Evolutionary conservation across 2,797 vertebrate genomes (phyloP).

Genomic region (Malurus splendens): DNA sequence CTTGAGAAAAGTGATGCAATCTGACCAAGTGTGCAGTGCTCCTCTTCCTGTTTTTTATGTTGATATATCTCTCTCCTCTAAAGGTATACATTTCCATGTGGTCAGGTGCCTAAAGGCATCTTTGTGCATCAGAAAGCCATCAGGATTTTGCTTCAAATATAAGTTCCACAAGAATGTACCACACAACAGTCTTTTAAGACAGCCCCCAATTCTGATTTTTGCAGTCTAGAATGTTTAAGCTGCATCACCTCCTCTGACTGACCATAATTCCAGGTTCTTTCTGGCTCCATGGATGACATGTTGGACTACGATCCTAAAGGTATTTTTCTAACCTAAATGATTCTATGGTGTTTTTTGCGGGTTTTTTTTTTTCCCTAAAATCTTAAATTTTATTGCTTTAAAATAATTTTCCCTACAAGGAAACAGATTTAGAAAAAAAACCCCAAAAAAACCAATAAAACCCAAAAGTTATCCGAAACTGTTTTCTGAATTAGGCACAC

Average conservation of each 20-base stretch:
- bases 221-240: neutral
- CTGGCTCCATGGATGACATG: neutral
- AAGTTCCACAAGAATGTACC: rapidly evolving
- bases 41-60: neutral
- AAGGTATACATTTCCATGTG: neutral
- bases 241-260: neutral
- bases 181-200: rapidly evolving
- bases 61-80: neutral
- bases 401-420: neutral
- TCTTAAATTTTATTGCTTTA: neutral
- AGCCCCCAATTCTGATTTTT: neutral
- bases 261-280: neutral
- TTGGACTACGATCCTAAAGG: neutral
- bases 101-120: neutral
- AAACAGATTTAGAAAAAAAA: neutral
- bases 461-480: neutral
- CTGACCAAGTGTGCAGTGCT: neutral
- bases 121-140: neutral
- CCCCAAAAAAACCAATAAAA: neutral
- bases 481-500: neutral
- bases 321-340: neutral
- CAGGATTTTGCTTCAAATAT: neutral
- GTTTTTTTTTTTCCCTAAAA: neutral
- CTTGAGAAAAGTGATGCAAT: neutral
- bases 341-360: neutral